Conservation (phyloP, 1,140 invertebrate species). For the Caerostris extrusa region DNA sequence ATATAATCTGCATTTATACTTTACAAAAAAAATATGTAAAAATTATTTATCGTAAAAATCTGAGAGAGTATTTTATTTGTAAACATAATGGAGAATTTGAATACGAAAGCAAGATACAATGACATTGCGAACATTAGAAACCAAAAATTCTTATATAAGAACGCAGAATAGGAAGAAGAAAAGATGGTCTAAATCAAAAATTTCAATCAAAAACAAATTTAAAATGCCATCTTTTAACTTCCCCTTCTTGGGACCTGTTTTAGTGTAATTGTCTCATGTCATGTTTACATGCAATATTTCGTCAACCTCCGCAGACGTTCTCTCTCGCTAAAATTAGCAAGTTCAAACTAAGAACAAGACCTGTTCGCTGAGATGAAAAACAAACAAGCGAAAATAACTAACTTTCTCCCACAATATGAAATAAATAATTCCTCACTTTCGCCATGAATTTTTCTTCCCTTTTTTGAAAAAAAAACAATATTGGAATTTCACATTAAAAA, state of each 20-base stretch:
- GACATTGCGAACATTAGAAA: too few relatives aligned
- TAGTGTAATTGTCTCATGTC: not conserved
- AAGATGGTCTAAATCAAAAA: too few relatives aligned
- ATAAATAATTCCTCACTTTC: not conserved
- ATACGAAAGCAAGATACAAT: too few relatives aligned
- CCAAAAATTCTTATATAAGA: too few relatives aligned
- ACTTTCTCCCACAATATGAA: constrained; percentile 37
- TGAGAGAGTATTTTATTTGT: too few relatives aligned
- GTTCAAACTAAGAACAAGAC: constrained; percentile 25
- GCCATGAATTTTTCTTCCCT: not conserved
- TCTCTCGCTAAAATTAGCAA: not conserved
- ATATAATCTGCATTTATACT: too few relatives aligned
- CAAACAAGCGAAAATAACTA: constrained; percentile 52
- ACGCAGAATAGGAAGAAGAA: too few relatives aligned
- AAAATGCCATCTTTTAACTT: not conserved
- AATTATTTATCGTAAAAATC: too few relatives aligned
- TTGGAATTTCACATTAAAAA: not conserved
- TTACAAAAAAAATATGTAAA: too few relatives aligned
- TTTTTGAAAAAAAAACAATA: too few relatives aligned
- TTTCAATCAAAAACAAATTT: too few relatives aligned
- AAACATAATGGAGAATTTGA: too few relatives aligned
- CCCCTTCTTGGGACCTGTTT: not conserved
- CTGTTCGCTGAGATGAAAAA: constrained; percentile 7
- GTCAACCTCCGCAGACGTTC: not conserved
- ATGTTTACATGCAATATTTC: not conserved